These are phyloP conservation scores for Plagiodera versicolora DNA, from an alignment of 2,888 invertebrate genomes.

Conservation along the genomic window DNA sequence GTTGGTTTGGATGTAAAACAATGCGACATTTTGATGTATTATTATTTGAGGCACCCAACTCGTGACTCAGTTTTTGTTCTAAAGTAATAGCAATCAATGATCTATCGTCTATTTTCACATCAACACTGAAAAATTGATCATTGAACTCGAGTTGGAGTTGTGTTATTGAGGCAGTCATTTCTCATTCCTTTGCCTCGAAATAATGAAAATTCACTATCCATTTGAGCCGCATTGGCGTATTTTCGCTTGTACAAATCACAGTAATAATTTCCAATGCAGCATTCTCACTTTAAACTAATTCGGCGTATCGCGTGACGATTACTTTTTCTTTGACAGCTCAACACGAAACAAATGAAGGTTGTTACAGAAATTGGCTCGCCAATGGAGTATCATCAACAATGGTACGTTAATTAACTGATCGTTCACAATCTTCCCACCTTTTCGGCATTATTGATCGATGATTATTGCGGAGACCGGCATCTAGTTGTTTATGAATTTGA, in stretches of 20 bases:
- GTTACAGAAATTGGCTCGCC: constrained; percentile 23
- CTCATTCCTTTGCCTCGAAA: no score
- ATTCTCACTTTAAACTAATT: not conserved
- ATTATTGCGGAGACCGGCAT: not conserved
- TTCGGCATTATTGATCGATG: not conserved
- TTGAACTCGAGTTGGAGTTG: no score
- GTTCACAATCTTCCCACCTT: not conserved
- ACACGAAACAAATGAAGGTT: constrained; percentile 24
- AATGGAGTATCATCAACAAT: constrained; percentile 19
- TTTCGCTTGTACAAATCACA: no score
- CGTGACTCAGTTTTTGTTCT: not conserved
- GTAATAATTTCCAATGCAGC: constrained; percentile 2
- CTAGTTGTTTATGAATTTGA: no score
- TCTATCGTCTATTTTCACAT: no score
- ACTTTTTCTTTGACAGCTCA: not conserved
- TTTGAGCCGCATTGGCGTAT: no score
- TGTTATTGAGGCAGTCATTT: no score
- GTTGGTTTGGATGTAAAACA: not conserved
- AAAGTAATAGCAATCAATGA: not conserved
- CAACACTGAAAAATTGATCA: no score
- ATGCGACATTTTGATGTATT: not conserved
- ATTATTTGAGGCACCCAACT: not conserved
- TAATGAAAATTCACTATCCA: no score
- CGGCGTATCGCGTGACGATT: not conserved
- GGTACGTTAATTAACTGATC: not conserved